Evolutionary conservation across 2,797 vertebrate genomes (phyloP), one percentile per base, ranked within the genome.

Genomic region (Galaxias olidus): DNA sequence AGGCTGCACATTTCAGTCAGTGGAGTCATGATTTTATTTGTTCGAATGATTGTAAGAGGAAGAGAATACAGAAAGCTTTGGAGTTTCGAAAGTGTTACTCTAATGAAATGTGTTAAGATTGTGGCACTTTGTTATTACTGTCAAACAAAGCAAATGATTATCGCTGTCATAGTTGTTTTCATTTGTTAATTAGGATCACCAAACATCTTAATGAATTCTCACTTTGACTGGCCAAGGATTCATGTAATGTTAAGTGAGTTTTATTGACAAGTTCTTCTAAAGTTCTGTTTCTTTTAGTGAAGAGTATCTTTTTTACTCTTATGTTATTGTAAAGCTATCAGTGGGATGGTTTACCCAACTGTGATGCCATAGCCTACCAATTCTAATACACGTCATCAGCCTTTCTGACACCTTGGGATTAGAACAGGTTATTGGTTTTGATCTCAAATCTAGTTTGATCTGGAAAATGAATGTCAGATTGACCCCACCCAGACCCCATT

Each of bases 211-310:
- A 47, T 12, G 8, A 4, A 12, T 14, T 30, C 14, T 66, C 42
- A 71, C 54, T 82, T 75, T 79, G 65, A 82, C 69, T 69, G 58
- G 83, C 80, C 82, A 86, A 84, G 84, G 83, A 86, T 84, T 79
- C 71, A 65, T 71, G 66, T 63, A 57, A 19, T 44, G n/a, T 85
- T 75, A 68, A 6, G 40, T 78, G 75, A 73, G 77, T 64, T 71
- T 59, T 61, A 73, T 87, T 81, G 84, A 77, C 0, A 41, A 40
- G 30, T 51, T 51, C 40, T 49, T 14, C 14, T 11, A 15, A n/a
- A 61, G 69, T 50, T 65, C 53, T 79, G 74, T 80, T 59, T 18
- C 52, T 74, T 73, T 73, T 80, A 75, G 70, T 30, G 52, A 30
- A 48, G 17, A 41, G 45, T 46, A 30, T 46, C 10, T 12, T 40